Base-by-base conservation (phyloP, 1,140 invertebrate species). In the Drosophila simulans region DNA sequence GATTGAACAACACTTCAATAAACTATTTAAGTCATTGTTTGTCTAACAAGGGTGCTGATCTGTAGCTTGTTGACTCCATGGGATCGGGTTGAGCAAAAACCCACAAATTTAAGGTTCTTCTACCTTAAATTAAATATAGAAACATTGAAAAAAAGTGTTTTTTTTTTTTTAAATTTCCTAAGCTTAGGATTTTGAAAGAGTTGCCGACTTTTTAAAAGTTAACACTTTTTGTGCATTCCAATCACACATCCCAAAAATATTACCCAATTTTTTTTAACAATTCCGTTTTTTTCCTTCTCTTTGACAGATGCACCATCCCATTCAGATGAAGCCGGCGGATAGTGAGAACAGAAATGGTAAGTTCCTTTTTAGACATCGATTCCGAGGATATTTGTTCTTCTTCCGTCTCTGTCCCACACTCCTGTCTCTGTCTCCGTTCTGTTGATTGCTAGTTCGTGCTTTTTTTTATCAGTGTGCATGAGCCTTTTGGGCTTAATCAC, bases 291-390 rank as follows among this genome's bases (percentile, higher is more conserved):
- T 42, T 48, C 42, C 42, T 43, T 65, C 45, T 93, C 93, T 93
- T 74, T 97, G 96, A 92, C 96, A 99, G 98, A 99, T 99, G 98
- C 98, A 99, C 93, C 98, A 99, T 94, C 98, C 98, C 22, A 99
- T 99, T 89, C 99, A 99, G 93, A 99, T 99, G 98, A 99, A 99
- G 93, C 99, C 99, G 46, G 99, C 99, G 77, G 99, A 99, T 93
- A 99, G 97, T 93, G 98, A 99, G 94, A 99, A 99, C 92, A 95
- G 98, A 95, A 99, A 98, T 93, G 98, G 98, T 98, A 93, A 97
- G 96, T 95, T 52, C 40, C 51, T 42, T 51, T 59, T 40, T 37
- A 78, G 57, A 71, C 52, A 58, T 77, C 35, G 20, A 58, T 56
- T 71, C 27, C 56, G 46, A 43, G 48, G 49, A 81, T 71, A 71